Evolutionary conservation across 1,140 invertebrate genomes (phyloP).

Genomic region (Cydia pomonella): DNA sequence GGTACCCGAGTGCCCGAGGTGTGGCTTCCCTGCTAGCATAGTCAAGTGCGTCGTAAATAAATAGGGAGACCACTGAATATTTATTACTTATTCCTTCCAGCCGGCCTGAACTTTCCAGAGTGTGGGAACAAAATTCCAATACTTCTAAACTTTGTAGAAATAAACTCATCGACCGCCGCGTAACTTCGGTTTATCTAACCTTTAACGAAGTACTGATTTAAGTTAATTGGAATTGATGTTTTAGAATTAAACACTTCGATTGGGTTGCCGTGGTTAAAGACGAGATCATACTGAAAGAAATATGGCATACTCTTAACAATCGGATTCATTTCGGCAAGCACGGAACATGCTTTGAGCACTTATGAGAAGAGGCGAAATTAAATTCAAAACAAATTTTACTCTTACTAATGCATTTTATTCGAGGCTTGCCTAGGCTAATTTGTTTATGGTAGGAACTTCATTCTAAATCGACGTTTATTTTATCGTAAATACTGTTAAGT

Average conservation of each 20-base stretch:
- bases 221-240: slow-evolving; percentile 31
- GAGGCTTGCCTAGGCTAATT: no score
- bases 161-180: not conserved
- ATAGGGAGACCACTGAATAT: slow-evolving; percentile 18
- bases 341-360: no score
- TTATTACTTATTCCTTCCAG: slow-evolving; percentile 5
- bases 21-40: not conserved
- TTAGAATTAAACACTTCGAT: slow-evolving; percentile 14
- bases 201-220: slow-evolving; percentile 8
- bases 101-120: not conserved
- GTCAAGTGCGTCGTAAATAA: slow-evolving; percentile 25
- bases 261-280: not conserved
- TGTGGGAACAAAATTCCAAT: slow-evolving; percentile 14
- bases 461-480: no score
- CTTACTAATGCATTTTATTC: no score
- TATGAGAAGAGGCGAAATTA: no score
- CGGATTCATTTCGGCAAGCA: no score
- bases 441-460: no score
- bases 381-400: no score
- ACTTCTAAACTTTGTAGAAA: slow-evolving; percentile 25
- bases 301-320: no score
- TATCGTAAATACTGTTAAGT: no score
- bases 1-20: not conserved
- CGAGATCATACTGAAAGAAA: no score
- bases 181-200: slow-evolving; percentile 25